Evolutionary conservation across 2,888 invertebrate genomes (phyloP).

Genomic region (Subacronicta megacephala): DNA sequence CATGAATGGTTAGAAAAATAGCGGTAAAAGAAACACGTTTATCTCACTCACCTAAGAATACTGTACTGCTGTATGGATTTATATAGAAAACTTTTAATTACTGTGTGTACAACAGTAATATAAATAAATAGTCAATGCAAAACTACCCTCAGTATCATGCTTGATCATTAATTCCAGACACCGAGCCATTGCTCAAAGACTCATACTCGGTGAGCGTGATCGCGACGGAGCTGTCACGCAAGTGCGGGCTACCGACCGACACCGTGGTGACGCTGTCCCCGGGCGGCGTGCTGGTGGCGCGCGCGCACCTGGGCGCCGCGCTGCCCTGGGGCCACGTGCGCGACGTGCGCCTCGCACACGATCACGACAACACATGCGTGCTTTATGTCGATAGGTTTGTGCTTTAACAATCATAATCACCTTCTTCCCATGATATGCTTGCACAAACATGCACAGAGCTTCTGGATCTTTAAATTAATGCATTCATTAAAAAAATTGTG

Average conservation of each 20-base stretch:
- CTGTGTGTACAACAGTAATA: background rate
- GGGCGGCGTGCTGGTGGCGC: conserved; percentile 88
- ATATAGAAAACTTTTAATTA: no score
- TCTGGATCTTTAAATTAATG: no score
- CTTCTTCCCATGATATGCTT: background rate
- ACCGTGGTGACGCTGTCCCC: conserved; percentile 88
- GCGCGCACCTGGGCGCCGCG: conserved; percentile 81
- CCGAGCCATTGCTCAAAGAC: conserved; percentile 83
- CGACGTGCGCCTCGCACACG: conserved; percentile 87
- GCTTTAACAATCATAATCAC: conserved; percentile 11
- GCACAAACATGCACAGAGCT: no score
- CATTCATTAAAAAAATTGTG: no score
- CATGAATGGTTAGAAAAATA: background rate
- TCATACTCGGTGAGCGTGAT: conserved; percentile 90
- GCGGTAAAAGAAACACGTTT: no score
- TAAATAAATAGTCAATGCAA: conserved; percentile 5
- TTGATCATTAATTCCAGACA: conserved; percentile 76
- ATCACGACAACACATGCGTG: conserved; percentile 90
- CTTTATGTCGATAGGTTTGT: conserved; percentile 91
- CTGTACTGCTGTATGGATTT: no score
- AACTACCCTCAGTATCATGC: conserved; percentile 47
- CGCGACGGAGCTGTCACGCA: conserved; percentile 90
- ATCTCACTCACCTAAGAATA: no score
- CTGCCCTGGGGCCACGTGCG: conserved; percentile 91
- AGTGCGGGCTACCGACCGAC: conserved; percentile 89